These are phyloP conservation scores for Anthopleura sola DNA, from an alignment of 64 coral and sea anemone genomes.

Conservation along the genomic window DNA sequence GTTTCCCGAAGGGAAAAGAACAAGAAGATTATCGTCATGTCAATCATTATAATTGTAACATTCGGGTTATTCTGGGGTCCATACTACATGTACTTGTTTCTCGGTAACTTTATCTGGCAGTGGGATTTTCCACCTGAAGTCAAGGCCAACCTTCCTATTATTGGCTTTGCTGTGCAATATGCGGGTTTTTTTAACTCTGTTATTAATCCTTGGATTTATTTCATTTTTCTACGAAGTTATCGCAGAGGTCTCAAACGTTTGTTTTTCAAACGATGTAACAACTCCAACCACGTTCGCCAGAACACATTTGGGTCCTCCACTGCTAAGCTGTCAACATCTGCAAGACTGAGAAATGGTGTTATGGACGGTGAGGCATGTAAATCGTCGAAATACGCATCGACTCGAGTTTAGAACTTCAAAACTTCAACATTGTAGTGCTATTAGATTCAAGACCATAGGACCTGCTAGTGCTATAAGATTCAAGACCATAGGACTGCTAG, in stretches of 20 bases:
- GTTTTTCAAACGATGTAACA: not conserved
- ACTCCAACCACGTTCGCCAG: too few relatives aligned
- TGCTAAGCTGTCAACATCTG: not conserved
- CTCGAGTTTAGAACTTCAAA: too few relatives aligned
- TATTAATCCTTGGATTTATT: slow-evolving; percentile 12
- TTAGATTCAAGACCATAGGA: too few relatives aligned
- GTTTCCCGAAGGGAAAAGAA: not conserved
- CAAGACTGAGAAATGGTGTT: too few relatives aligned
- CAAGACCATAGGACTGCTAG: too few relatives aligned
- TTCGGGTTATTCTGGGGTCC: not conserved
- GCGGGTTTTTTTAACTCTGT: not conserved
- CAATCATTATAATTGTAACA: not conserved
- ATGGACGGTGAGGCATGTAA: too few relatives aligned
- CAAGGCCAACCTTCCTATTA: not conserved
- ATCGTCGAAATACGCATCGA: too few relatives aligned
- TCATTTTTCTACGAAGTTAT: not conserved
- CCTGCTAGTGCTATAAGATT: too few relatives aligned
- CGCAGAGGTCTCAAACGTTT: not conserved
- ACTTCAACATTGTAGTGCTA: too few relatives aligned
- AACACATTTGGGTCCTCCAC: not conserved
- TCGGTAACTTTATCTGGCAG: not conserved
- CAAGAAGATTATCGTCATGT: not conserved
- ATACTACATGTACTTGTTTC: not conserved
- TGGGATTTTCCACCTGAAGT: not conserved
- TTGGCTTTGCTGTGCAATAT: not conserved